Percentiles rank a stretch among this genome's conserved stretches.
These are phyloP conservation scores for Dyspetes luteomarginatus DNA, from an alignment of 2,888 invertebrate genomes.

Conservation along the genomic window DNA sequence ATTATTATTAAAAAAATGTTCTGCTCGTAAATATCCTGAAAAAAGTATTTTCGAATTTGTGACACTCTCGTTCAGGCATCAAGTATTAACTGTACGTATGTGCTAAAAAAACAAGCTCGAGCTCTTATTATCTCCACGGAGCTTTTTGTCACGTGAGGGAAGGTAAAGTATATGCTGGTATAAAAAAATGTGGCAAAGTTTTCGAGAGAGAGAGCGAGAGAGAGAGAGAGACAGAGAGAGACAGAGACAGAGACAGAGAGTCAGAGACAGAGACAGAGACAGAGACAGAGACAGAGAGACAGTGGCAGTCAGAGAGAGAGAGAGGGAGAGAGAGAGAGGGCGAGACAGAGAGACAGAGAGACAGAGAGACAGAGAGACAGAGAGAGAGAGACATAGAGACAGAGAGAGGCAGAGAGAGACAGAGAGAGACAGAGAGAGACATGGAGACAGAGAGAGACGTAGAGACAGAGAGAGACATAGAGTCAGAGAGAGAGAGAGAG, in stretches of 20 bases:
- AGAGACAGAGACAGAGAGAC: background rate
- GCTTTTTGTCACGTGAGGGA: constrained; percentile 24
- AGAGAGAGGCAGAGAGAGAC: constrained; percentile 17
- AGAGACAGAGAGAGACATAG: constrained; percentile 1
- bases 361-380: background rate
- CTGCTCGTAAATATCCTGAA: constrained; percentile 7
- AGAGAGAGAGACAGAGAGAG: constrained; percentile 12
- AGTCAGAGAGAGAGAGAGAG: background rate
- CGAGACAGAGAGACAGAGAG: background rate
- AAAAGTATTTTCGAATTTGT: background rate
- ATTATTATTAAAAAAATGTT: background rate
- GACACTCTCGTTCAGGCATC: no score
- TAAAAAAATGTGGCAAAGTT: constrained; percentile 43
- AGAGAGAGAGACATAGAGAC: no score
- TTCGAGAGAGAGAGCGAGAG: background rate
- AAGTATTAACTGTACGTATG: no score
- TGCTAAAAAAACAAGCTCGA: constrained; percentile 36
- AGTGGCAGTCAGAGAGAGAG: constrained; percentile 27
- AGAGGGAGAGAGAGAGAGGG: background rate
- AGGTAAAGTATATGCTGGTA: constrained; percentile 32
- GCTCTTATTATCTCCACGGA: constrained; percentile 15
- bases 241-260: background rate
- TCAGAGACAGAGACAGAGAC: background rate
- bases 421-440: background rate
- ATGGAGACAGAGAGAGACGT: background rate